A percentile compares a stretch with the other conserved stretches of the same genome.
These are phyloP conservation scores for Chymomyza costata DNA, from an alignment of 1,140 invertebrate species.

Conservation along the genomic window DNA sequence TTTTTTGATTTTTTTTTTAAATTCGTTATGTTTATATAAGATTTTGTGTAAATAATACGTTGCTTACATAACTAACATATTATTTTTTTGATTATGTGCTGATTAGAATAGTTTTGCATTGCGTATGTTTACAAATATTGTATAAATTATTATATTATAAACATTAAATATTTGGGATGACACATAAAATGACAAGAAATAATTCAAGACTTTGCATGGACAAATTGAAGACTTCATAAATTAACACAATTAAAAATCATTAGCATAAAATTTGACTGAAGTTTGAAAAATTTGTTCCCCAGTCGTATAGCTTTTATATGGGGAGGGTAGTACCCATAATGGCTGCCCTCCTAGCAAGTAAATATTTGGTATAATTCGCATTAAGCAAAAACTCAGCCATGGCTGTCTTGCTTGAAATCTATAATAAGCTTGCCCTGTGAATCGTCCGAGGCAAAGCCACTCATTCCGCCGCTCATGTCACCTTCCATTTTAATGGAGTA, in stretches of 20 bases:
- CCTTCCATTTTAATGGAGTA: constrained; percentile 55
- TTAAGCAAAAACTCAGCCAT: not conserved
- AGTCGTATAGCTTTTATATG: too few species aligned
- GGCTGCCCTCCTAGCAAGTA: too few species aligned
- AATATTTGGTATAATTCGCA: constrained; percentile 54
- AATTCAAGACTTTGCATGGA: not conserved
- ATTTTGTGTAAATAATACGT: constrained; percentile 27
- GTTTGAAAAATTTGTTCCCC: too few species aligned
- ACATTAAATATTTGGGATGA: constrained; percentile 47
- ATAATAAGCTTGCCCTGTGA: constrained; percentile 67
- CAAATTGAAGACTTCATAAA: too few species aligned
- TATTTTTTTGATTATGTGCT: constrained; percentile 56
- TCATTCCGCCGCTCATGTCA: constrained; percentile 26
- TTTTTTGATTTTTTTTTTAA: not conserved
- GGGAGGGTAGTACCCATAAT: constrained; percentile 4
- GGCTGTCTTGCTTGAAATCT: constrained; percentile 54
- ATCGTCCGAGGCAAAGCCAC: constrained; percentile 59
- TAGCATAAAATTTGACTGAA: too few species aligned
- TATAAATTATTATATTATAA: constrained; percentile 41
- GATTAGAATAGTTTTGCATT: constrained; percentile 62
- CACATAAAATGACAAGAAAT: constrained; percentile 44
- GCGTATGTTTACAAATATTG: constrained; percentile 29
- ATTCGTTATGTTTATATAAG: constrained; percentile 2
- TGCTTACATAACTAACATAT: constrained; percentile 25
- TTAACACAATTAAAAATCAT: too few species aligned